These are phyloP conservation scores for Apostichopus parvimensis DNA, from an alignment of 35 echinoderm and acorn worm genomes.

Conservation along the genomic window DNA sequence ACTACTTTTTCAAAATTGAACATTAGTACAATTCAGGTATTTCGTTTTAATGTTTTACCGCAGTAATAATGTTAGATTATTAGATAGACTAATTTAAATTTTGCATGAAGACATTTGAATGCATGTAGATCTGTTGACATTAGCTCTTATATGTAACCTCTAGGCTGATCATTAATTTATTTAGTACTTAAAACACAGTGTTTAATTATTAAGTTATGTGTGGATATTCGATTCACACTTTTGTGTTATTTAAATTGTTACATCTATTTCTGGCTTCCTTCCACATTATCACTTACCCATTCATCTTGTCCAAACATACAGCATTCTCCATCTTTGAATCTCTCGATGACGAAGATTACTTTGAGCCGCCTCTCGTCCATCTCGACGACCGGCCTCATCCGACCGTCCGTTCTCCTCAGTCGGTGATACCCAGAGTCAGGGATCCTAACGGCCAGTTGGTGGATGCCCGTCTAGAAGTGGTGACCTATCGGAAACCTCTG, in stretches of 20 bases:
- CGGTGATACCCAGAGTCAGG: conserved; percentile 39
- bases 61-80: too few relatives aligned
- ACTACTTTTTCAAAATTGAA: too few relatives aligned
- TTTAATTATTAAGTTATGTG: too few relatives aligned
- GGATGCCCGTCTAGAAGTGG: conserved; percentile 1
- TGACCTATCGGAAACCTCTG: neutral
- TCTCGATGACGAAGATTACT: conserved; percentile 26
- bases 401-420: neutral
- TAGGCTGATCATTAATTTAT: too few relatives aligned
- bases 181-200: too few relatives aligned
- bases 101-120: too few relatives aligned
- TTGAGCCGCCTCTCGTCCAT: neutral
- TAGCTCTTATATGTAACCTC: too few relatives aligned
- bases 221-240: too few relatives aligned
- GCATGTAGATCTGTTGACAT: too few relatives aligned
- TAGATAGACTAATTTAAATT: too few relatives aligned
- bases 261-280: neutral
- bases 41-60: too few relatives aligned
- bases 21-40: too few relatives aligned
- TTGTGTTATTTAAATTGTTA: neutral
- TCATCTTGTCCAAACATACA: neutral
- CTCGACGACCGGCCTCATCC: neutral
- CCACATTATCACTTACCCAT: neutral
- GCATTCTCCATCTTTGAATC: conserved; percentile 8
- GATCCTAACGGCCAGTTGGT: conserved; percentile 42